phyloP scores from a whole-genome alignment of 1,140 invertebrate genomes.

The Drosophila insularis region DNA sequence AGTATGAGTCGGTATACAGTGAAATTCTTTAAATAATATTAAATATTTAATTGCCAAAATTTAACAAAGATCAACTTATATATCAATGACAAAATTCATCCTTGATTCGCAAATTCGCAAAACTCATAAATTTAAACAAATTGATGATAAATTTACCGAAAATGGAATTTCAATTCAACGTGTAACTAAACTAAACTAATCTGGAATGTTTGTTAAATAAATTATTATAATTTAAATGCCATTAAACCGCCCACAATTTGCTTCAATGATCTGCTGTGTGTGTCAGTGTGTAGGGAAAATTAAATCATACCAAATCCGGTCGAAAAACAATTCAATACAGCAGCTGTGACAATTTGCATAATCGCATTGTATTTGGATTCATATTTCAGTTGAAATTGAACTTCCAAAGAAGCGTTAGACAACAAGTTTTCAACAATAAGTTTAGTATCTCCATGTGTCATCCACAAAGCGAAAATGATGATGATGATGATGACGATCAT shows the following conservation, averaged over 20 bases:
- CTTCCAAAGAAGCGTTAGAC: slow-evolving; percentile 40
- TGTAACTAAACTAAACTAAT: background rate
- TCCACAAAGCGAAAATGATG: slow-evolving; percentile 16
- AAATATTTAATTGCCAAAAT: background rate
- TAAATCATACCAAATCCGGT: slow-evolving; percentile 18
- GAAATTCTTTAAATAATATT: background rate
- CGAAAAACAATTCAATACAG: slow-evolving; percentile 36
- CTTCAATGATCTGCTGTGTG: slow-evolving; percentile 17
- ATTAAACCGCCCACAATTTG: slow-evolving; percentile 6
- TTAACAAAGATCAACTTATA: background rate
- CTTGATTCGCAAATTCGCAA: background rate
- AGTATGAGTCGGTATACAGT: background rate
- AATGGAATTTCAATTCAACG: background rate
- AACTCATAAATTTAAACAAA: background rate
- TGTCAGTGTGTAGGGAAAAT: slow-evolving; percentile 21
- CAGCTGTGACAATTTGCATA: slow-evolving; percentile 57
- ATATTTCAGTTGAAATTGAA: slow-evolving; percentile 54
- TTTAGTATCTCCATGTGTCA: slow-evolving; percentile 55
- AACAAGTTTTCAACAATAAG: slow-evolving; percentile 35
- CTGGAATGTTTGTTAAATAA: slow-evolving; percentile 2
- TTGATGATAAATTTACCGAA: background rate
- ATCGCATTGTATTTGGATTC: slow-evolving; percentile 57
- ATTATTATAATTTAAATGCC: slow-evolving; percentile 1
- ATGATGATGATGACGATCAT: slow-evolving; percentile 23
- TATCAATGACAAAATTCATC: background rate